Evolutionary conservation across 2,113 vertebrate genomes (phyloP).

Genomic region (Brachirus orientalis): DNA sequence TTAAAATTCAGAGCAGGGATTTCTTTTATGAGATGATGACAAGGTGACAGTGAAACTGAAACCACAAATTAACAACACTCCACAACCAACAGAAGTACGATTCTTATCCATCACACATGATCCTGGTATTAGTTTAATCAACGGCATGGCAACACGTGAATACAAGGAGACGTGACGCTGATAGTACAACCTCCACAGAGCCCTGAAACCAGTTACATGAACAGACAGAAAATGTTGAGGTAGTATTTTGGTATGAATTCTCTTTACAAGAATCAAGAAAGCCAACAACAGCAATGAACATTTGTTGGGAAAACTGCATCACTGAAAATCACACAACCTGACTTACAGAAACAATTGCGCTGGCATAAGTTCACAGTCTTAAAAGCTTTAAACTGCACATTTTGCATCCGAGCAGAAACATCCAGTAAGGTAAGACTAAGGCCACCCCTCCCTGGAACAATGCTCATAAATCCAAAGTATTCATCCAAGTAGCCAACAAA

Average conservation of each 20-base stretch:
- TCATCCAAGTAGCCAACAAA: constrained; percentile 40
- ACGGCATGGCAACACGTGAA: no score
- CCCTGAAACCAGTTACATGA: no score
- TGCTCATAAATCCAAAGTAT: constrained; percentile 49
- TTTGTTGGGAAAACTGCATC: constrained; percentile 9
- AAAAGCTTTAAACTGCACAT: not conserved
- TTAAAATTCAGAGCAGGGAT: no score
- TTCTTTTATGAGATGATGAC: no score
- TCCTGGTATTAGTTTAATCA: no score
- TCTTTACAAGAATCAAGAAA: not conserved
- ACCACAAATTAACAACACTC: no score
- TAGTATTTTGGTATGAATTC: not conserved
- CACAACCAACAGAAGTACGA: no score
- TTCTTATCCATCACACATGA: no score
- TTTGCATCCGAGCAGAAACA: constrained; percentile 31
- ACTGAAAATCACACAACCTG: constrained; percentile 10
- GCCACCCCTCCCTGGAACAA: constrained; percentile 40
- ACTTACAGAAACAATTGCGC: constrained; percentile 14
- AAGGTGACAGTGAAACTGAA: no score
- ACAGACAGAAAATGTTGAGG: not conserved
- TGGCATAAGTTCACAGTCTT: not conserved
- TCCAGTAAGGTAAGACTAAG: constrained; percentile 20
- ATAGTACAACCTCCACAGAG: no score
- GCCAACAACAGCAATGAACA: not conserved
- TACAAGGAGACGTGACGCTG: no score